A percentile compares a stretch with the other conserved stretches of the same genome.
These are phyloP conservation scores for Troilus luridus DNA, from an alignment of 2,888 invertebrate species.

Conservation along the genomic window DNA sequence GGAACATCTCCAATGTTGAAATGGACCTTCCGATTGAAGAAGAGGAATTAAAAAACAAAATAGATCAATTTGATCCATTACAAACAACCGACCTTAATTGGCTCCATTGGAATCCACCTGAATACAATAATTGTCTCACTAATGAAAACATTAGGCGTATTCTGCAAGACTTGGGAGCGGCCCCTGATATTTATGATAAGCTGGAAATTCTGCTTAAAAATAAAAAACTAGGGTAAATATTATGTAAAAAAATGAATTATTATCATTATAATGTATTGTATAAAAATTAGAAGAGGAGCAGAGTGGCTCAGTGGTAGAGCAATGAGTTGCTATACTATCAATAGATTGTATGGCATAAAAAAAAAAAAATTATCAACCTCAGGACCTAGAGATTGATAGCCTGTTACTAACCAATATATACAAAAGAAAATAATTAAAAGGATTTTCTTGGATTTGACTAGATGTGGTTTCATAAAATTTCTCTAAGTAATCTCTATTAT, in stretches of 20 bases:
- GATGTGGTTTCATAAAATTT: too few relatives aligned
- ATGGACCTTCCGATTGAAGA: not conserved
- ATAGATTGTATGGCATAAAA: too few relatives aligned
- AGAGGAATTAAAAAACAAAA: not conserved
- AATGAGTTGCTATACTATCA: too few relatives aligned
- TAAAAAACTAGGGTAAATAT: slow-evolving; percentile 29
- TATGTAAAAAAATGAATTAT: not conserved
- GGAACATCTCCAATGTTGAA: not conserved
- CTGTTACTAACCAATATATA: too few relatives aligned
- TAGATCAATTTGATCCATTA: not conserved
- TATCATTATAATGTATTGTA: not conserved
- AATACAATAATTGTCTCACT: slow-evolving; percentile 4
- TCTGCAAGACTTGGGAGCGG: not conserved
- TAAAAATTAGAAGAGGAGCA: not conserved
- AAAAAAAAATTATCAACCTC: too few relatives aligned
- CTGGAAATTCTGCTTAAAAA: slow-evolving; percentile 26
- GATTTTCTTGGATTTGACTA: too few relatives aligned
- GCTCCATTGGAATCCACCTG: not conserved
- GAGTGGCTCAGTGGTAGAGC: too few relatives aligned
- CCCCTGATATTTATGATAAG: slow-evolving; percentile 40
- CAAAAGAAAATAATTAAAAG: too few relatives aligned
- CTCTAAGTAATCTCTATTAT: too few relatives aligned
- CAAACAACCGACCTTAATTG: not conserved
- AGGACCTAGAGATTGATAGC: too few relatives aligned
- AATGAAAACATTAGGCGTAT: not conserved